Percentiles rank a stretch among this genome's conserved stretches.
Evolutionary conservation across 92 coral and sea anemone species (phyloP).

Genomic region (Blastomussa wellsi): DNA sequence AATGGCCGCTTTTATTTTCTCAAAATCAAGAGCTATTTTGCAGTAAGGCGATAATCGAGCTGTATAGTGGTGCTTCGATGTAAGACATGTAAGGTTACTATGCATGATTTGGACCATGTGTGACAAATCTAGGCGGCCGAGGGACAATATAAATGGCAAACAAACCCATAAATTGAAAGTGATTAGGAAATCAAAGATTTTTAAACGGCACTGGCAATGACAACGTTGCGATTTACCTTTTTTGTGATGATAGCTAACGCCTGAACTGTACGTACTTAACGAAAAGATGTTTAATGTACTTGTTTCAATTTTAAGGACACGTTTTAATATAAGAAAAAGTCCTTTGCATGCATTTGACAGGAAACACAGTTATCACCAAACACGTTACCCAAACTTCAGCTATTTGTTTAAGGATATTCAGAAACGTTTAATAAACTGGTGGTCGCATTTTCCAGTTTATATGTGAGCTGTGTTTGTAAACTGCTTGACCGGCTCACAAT

Average conservation of each 20-base stretch:
- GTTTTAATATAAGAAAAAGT: background rate
- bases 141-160: background rate
- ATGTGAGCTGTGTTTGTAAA: slow-evolving; percentile 14
- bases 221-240: background rate
- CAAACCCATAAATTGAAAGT: slow-evolving; percentile 8
- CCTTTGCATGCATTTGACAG: background rate
- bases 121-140: background rate
- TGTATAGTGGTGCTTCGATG: background rate
- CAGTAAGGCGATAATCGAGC: slow-evolving; percentile 16
- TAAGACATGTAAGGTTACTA: background rate
- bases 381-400: background rate
- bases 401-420: slow-evolving; percentile 8
- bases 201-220: background rate
- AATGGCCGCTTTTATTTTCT: slow-evolving; percentile 38
- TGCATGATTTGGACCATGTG: background rate
- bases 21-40: slow-evolving; percentile 32
- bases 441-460: background rate
- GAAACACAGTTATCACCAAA: slow-evolving; percentile 14
- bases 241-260: background rate
- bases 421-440: slow-evolving; percentile 38
- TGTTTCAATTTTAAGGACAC: background rate
- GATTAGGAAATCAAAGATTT: slow-evolving; percentile 9
- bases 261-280: background rate
- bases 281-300: background rate
- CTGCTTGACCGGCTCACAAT: slow-evolving; percentile 10